These are phyloP conservation scores for Lutraria rhynchaena DNA, from an alignment of 1,140 invertebrate species.

Conservation along the genomic window DNA sequence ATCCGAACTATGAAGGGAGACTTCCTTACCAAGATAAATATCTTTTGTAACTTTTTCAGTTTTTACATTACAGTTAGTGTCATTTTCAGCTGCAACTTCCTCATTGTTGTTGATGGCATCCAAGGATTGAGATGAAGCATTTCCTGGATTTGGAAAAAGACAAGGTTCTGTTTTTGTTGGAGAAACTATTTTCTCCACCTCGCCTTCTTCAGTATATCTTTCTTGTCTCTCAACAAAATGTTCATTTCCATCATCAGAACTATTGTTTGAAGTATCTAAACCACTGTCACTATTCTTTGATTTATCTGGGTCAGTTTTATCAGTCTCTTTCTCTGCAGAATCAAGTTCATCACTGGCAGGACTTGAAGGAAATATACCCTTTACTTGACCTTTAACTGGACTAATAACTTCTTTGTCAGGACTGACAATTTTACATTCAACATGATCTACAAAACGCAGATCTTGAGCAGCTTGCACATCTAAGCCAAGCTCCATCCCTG, in stretches of 20 bases:
- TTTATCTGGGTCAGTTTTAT: neutral
- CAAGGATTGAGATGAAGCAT: neutral
- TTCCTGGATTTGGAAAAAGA: conserved; percentile 4
- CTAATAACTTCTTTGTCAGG: conserved; percentile 48
- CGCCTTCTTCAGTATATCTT: neutral
- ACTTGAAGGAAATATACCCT: neutral
- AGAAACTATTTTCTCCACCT: conserved; percentile 32
- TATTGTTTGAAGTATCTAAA: conserved; percentile 26
- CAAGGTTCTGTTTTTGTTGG: conserved; percentile 21
- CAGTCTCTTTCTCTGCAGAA: neutral
- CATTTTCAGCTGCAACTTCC: conserved; percentile 6
- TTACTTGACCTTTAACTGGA: conserved; percentile 35
- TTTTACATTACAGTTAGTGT: neutral
- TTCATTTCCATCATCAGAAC: conserved; percentile 10
- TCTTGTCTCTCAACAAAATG: conserved; percentile 46
- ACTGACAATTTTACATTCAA: conserved; percentile 39
- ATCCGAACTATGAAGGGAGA: conserved; percentile 6
- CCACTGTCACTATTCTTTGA: conserved; percentile 46
- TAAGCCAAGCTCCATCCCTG: neutral
- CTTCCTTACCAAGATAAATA: conserved; percentile 52
- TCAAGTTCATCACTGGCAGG: neutral
- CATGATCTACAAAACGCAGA: conserved; percentile 44
- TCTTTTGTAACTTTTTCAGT: conserved; percentile 4
- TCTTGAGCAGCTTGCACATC: neutral
- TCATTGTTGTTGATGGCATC: conserved; percentile 52